Evolutionary conservation across 2,888 invertebrate genomes (phyloP).

Genomic region (Drosophila suboccidentalis): DNA sequence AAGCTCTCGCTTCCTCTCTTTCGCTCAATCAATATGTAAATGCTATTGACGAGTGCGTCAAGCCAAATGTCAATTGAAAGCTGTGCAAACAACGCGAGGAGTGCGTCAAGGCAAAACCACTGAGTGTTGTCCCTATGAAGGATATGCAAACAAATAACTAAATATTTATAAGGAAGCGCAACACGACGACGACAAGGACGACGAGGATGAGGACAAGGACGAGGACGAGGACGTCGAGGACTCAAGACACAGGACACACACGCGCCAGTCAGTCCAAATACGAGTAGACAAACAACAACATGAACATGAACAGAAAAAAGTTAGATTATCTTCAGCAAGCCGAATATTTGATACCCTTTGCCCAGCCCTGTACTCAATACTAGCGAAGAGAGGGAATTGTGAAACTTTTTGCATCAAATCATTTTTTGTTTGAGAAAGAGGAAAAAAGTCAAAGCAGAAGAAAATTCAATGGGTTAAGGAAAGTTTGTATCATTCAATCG

Average conservation of each 20-base stretch:
- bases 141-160: conserved; percentile 69
- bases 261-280: conserved; percentile 54
- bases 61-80: conserved; percentile 68
- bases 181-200: conserved; percentile 16
- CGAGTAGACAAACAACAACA: conserved; percentile 7
- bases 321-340: too few species aligned
- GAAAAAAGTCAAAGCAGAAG: too few species aligned
- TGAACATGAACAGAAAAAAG: neutral
- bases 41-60: conserved; percentile 40
- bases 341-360: too few species aligned
- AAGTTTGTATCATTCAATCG: too few species aligned
- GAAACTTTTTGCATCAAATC: too few species aligned
- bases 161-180: conserved; percentile 60
- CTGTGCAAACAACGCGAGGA: conserved; percentile 65
- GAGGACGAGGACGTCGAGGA: neutral
- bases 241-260: conserved; percentile 58
- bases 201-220: conserved; percentile 6
- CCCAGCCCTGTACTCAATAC: too few species aligned
- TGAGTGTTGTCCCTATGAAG: conserved; percentile 36
- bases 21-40: conserved; percentile 57
- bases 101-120: conserved; percentile 6
- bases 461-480: too few species aligned
- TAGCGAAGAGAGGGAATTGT: too few species aligned
- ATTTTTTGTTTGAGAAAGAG: too few species aligned
- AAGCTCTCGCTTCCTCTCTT: neutral